Base-by-base conservation (phyloP, 23 tunicate genomes). In the Halocynthia aurantium region DNA sequence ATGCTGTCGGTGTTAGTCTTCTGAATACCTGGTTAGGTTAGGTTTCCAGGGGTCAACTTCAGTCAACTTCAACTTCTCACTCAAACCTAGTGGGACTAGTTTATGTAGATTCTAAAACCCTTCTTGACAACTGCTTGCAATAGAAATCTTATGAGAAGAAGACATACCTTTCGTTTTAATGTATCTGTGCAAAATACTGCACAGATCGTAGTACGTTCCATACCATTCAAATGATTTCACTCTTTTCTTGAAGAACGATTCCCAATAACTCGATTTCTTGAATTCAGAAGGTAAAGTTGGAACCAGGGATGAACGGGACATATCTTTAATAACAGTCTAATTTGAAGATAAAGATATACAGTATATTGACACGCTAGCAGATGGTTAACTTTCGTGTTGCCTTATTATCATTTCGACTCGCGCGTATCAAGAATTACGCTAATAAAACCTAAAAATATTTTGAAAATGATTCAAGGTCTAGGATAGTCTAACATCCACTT, bases 171-270 rank as follows among this genome's bases (percentile, higher is more conserved):
- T 85, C 0, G 81, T 57, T 63, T 93, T 93, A 62, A 93, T 81
- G 71, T 93, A 93, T 57, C 89, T 62, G 60, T 80, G 82, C 21
- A 93, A 52, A 11, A 87, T 77, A 19, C 83, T 84, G 64, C 86
- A 73, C 22, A 93, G 74, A 77, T 93, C 98, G 6, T 62, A 75
- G 64, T 93, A 88, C 50, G 82, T 80, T 65, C 98, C 98, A 84
- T 93, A 93, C 98, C 98, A 93, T 67, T 93, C 98, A 71, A 93
- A 93, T 7, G 94, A 66, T 21, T 68, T 53, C 31, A 31, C 73
- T 62, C 98, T 66, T 77, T 87, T 84, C n/a, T 57, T 76, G 76
- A 93, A 93, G 56, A 93, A 93, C 6, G 52, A 67, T 65, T 84
- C 89, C 98, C 98, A 93, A 76, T 87, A 93, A 5, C 57, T 50